Base-by-base conservation (phyloP, 2,797 vertebrate species). In the Anas acuta region DNA sequence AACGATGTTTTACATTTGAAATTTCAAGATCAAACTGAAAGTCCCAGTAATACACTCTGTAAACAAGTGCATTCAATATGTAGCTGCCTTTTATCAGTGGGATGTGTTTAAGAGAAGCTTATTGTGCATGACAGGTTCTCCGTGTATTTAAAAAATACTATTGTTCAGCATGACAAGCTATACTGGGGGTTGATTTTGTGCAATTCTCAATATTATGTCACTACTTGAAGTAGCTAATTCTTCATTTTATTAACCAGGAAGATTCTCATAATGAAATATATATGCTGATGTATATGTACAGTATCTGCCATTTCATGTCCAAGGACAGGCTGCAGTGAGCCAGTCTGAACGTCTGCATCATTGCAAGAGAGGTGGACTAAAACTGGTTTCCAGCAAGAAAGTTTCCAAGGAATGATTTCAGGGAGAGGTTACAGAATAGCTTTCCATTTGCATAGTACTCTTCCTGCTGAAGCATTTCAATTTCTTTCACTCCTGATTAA, bases 31-130 rank as follows among this genome's bases (percentile, higher is more conserved):
- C 61, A 74, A 82, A 84, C 18, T 25, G 37, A 11, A 76, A 47
- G 21, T 74, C 21, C 37, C 11, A 39, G 70, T 60, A 83, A 80
- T 53, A 71, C 21, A 57, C 15, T 76, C 39, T 43, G 39, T 39
- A 8, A 83, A 76, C 22, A 37, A 61, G 8, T 41, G 23, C 47
- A 25, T 2, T 74, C 23, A 20, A 2, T 33, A 22, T 22, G 3
- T 13, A n/a, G 26, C 37, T 51, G 21, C 23, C 60, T 71, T 23
- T 14, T 0, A 0, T n/a, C 64, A 90, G 47, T 2, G 54, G 6
- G 16, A 51, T 3, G 21, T 11, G 11, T 26, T 23, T 9, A 67
- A 43, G 67, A 76, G 56, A 39, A 41, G n/a, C 35, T 79, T 86
- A 64, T 61, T n/a, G 10, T 5, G 28, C 53, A 30, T 2, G 0